A percentile compares a stretch with the other conserved stretches of the same genome.
Conservation (phyloP, 1,140 invertebrate species). For the Phymorhynchus buccinoides region DNA sequence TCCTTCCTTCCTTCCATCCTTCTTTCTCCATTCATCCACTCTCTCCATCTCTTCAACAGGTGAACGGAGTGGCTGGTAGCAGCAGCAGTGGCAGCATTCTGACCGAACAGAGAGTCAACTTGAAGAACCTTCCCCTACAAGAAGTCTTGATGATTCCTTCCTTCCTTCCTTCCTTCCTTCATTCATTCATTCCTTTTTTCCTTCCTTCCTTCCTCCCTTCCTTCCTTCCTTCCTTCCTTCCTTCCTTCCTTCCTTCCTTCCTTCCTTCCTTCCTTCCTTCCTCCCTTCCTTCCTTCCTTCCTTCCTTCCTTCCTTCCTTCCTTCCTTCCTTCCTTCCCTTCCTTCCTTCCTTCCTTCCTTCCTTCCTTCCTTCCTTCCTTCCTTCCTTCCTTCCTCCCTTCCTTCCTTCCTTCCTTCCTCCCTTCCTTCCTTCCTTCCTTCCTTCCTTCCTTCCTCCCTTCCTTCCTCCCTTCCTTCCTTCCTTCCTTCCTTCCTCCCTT, state of each 20-base stretch:
- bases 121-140: constrained; percentile 56
- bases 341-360: constrained; percentile 9
- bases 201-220: constrained; percentile 1
- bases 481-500: no score
- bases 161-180: not conserved
- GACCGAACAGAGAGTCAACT: constrained; percentile 37
- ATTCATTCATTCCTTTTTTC: not conserved
- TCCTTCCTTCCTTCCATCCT: no score
- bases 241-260: constrained; percentile 2
- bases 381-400: not conserved
- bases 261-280: constrained; percentile 24
- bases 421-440: not conserved
- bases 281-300: constrained; percentile 7
- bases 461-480: not conserved
- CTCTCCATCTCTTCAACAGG: constrained; percentile 12
- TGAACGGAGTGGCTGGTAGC: no score
- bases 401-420: not conserved
- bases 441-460: not conserved
- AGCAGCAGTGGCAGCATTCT: not conserved
- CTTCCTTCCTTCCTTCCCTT: not conserved
- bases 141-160: constrained; percentile 55
- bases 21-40: not conserved
- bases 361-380: not conserved
- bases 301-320: not conserved
- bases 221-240: not conserved